These are phyloP conservation scores for Ptychadena robeensis DNA, from an alignment of 2,797 vertebrate genomes.

Conservation along the genomic window DNA sequence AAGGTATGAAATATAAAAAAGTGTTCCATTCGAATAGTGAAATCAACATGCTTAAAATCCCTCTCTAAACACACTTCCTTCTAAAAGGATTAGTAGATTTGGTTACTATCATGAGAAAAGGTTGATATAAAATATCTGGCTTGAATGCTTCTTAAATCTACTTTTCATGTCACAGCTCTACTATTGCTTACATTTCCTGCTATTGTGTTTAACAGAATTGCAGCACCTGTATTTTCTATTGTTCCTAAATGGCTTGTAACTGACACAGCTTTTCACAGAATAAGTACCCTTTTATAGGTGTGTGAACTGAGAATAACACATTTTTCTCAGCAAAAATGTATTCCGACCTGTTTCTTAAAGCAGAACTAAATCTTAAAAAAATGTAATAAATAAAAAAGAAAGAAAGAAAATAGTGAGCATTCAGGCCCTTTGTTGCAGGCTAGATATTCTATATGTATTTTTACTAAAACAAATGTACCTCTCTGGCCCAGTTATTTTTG, in stretches of 20 bases:
- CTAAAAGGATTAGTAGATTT: neutral
- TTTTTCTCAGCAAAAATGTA: neutral
- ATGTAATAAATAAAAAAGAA: too few species aligned
- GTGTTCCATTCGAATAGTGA: neutral
- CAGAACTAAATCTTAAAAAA: too few species aligned
- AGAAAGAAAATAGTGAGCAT: too few species aligned
- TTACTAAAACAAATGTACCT: too few species aligned
- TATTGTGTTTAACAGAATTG: neutral
- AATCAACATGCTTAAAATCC: neutral
- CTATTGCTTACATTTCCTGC: neutral
- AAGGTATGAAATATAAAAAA: slow-evolving; percentile 78
- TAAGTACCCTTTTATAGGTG: slow-evolving; percentile 3
- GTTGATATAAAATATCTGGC: neutral
- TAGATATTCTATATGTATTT: too few species aligned
- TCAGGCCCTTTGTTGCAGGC: too few species aligned
- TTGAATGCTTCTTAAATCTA: neutral
- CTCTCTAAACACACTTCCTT: neutral
- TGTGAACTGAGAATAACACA: neutral
- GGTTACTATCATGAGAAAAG: neutral
- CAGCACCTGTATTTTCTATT: slow-evolving; percentile 17
- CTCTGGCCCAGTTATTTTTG: too few species aligned
- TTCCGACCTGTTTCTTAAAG: neutral
- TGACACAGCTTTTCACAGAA: neutral
- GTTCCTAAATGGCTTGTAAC: slow-evolving; percentile 17
- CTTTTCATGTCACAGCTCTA: neutral